These are phyloP conservation scores for Forbesichthys papilliferus DNA, from an alignment of 2,113 vertebrate species.

Conservation along the genomic window DNA sequence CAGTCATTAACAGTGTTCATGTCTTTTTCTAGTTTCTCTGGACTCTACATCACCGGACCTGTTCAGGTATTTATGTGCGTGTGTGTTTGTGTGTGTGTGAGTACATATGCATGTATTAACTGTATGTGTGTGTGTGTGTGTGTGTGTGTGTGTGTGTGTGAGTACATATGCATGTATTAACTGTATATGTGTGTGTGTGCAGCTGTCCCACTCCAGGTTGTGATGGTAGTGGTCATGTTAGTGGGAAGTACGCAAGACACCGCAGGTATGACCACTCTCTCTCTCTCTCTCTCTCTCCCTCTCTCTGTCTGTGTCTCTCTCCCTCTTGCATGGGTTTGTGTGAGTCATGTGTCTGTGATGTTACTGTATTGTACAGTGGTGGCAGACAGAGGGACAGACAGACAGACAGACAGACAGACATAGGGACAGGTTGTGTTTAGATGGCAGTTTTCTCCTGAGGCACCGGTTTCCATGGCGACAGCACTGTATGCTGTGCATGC, in stretches of 20 bases:
- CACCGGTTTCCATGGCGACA: too few relatives aligned
- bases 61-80: constrained; percentile 80
- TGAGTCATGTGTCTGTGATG: neutral
- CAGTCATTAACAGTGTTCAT: neutral
- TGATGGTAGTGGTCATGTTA: constrained; percentile 95
- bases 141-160: neutral
- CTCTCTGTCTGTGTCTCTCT: neutral
- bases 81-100: neutral
- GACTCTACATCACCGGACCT: constrained; percentile 92
- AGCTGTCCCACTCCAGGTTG: constrained; percentile 97
- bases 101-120: neutral
- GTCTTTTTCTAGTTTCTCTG: constrained; percentile 81
- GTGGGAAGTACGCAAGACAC: constrained; percentile 96
- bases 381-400: too few relatives aligned
- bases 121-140: neutral
- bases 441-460: too few relatives aligned
- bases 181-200: constrained; percentile 1
- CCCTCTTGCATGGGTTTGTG: neutral
- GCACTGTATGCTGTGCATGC: too few relatives aligned
- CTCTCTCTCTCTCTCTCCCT: neutral
- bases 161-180: neutral
- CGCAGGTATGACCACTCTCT: constrained; percentile 82
- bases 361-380: constrained; percentile 1
- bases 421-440: too few relatives aligned
- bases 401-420: too few relatives aligned